Conservation (phyloP, 2,113 vertebrate genomes). For the Ascaphus truei region DNA sequence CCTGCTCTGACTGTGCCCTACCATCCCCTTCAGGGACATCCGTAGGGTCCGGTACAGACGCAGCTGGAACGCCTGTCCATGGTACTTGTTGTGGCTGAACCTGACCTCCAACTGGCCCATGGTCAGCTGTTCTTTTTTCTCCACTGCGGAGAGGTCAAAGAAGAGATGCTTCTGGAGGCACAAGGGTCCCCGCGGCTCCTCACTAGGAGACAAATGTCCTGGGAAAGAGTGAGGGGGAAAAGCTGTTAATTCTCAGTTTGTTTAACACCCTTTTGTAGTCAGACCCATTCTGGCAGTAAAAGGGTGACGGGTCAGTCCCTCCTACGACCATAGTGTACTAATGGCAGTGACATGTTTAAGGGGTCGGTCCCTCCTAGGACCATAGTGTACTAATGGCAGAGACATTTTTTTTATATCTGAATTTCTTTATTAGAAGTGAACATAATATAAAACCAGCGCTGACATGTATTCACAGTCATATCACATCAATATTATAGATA, state of each 20-base stretch:
- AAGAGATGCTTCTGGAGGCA: conserved; percentile 73
- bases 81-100: conserved; percentile 60
- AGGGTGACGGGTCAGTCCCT: too few relatives aligned
- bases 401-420: too few relatives aligned
- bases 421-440: too few relatives aligned
- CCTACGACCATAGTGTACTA: too few relatives aligned
- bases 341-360: too few relatives aligned
- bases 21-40: conserved; percentile 46
- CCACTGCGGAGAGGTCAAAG: conserved; percentile 83
- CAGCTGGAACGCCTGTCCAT: conserved; percentile 52
- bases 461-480: too few relatives aligned
- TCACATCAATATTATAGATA: too few relatives aligned
- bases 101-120: conserved; percentile 76
- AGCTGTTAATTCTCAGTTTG: neutral
- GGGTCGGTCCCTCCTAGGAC: too few relatives aligned
- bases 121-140: conserved; percentile 69
- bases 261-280: neutral
- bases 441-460: too few relatives aligned
- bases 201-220: neutral
- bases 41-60: conserved; percentile 58
- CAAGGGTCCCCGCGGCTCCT: neutral
- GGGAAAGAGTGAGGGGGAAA: neutral
- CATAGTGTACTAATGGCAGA: too few relatives aligned
- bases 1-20: conserved; percentile 28
- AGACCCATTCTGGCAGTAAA: too few relatives aligned